Conservation (phyloP, 1,140 invertebrate species). For the Zaprionus davidi region DNA sequence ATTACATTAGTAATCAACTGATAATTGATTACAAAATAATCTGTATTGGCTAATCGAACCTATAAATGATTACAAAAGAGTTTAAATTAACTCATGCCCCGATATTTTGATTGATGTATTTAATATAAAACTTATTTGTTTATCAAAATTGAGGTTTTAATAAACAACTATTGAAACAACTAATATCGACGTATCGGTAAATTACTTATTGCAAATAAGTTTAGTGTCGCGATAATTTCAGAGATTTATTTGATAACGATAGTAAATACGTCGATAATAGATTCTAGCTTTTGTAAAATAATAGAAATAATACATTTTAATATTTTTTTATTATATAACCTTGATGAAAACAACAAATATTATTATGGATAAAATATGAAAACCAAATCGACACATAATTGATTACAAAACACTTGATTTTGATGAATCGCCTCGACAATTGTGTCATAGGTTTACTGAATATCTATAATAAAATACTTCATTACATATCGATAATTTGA, state of each 20-base stretch:
- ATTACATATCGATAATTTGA: too few species aligned
- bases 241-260: neutral
- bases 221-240: neutral
- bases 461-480: too few species aligned
- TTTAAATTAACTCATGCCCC: neutral
- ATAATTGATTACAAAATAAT: neutral
- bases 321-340: too few species aligned
- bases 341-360: too few species aligned
- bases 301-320: too few species aligned
- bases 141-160: neutral
- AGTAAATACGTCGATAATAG: neutral
- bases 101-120: neutral
- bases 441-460: too few species aligned
- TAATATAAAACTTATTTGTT: neutral
- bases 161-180: neutral
- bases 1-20: neutral
- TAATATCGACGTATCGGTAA: neutral
- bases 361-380: too few species aligned
- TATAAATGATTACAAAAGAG: neutral
- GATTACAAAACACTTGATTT: too few species aligned
- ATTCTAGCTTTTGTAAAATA: too few species aligned
- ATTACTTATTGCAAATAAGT: neutral
- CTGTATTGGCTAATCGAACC: neutral
- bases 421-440: too few species aligned
- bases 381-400: too few species aligned